Evolutionary conservation across 1,140 invertebrate species (phyloP).

Genomic region (Aricia agestis): DNA sequence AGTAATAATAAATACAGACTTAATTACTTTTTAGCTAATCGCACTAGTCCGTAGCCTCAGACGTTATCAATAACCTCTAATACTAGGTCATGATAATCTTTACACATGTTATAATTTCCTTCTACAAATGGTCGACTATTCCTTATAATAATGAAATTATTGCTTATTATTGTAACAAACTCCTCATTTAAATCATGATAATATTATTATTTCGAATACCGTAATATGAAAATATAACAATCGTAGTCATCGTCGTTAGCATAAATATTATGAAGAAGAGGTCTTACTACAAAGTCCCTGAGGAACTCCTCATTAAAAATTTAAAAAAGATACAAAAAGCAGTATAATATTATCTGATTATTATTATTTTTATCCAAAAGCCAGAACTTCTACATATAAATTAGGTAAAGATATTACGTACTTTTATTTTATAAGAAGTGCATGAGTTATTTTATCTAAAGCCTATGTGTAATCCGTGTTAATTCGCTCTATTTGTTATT

Average conservation of each 20-base stretch:
- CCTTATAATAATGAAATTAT: not conserved
- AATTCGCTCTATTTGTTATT: not conserved
- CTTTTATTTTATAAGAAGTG: not conserved
- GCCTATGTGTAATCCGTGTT: not conserved
- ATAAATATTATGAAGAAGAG: no score
- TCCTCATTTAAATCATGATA: no score
- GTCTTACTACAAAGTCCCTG: no score
- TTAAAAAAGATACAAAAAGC: no score
- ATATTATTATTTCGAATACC: no score
- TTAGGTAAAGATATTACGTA: not conserved
- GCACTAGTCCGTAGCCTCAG: not conserved
- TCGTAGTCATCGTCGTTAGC: no score
- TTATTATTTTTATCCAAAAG: no score
- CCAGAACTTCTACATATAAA: no score
- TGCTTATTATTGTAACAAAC: not conserved
- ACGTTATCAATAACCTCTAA: not conserved
- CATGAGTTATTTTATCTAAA: not conserved
- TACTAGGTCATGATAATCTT: constrained; percentile 1
- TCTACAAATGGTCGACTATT: not conserved
- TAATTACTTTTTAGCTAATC: not conserved
- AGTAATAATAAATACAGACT: not conserved
- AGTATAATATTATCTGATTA: no score
- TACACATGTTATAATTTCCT: not conserved
- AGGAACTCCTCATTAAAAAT: no score
- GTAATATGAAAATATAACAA: no score